phyloP scores from a whole-genome alignment of 2,113 vertebrate species.

The Chroicocephalus ridibundus region DNA sequence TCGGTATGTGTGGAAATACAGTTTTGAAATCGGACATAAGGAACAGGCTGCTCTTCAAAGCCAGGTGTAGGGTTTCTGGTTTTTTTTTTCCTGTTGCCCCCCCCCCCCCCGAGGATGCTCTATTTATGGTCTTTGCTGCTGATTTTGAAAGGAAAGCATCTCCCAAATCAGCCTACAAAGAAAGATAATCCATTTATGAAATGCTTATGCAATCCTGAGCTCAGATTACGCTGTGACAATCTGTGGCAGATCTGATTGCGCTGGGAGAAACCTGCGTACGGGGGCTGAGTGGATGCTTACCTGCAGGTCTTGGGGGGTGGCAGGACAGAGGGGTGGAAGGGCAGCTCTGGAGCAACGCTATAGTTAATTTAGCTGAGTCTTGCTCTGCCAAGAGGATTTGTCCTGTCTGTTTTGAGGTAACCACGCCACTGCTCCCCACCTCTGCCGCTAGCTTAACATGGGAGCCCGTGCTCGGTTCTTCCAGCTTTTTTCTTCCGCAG shows the following conservation, averaged over 20 bases:
- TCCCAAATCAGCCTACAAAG: not conserved
- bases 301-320: not conserved
- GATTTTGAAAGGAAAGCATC: not conserved
- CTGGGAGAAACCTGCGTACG: not conserved
- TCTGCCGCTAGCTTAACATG: accelerated
- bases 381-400: not conserved
- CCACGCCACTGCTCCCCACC: not conserved
- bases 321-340: accelerated
- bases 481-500: not conserved
- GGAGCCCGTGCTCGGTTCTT: not conserved
- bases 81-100: not conserved
- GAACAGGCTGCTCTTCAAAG: not conserved
- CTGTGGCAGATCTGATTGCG: not conserved
- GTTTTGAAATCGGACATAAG: not conserved
- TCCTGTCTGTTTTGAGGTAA: not conserved
- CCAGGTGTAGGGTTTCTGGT: not conserved
- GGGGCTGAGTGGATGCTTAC: not conserved
- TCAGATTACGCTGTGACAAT: not conserved
- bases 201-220: not conserved
- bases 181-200: not conserved
- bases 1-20: not conserved
- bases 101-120: not conserved
- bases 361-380: not conserved
- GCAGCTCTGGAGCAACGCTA: not conserved
- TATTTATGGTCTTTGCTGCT: not conserved